These are phyloP conservation scores for Anguilla megastoma DNA, from an alignment of 2,797 vertebrate species.

Conservation along the genomic window DNA sequence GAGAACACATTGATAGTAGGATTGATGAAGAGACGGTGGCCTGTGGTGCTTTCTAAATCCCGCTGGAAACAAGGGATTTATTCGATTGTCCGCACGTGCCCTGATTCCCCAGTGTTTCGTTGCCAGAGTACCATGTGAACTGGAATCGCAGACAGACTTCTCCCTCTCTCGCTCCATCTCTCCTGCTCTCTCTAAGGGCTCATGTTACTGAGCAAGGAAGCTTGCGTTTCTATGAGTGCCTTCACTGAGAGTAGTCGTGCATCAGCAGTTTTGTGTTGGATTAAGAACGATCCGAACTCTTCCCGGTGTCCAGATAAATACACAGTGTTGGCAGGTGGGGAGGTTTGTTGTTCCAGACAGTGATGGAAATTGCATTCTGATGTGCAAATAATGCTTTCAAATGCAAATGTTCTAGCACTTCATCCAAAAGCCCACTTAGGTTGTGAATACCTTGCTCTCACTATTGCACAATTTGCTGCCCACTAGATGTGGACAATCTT, in stretches of 20 bases:
- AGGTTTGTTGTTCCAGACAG: conserved; percentile 36
- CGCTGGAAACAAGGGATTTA: not conserved
- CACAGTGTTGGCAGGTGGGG: conserved; percentile 40
- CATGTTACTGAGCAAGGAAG: not conserved
- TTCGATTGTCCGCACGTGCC: not conserved
- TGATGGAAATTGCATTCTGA: conserved; percentile 23
- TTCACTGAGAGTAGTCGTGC: conserved; percentile 36
- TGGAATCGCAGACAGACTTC: not conserved
- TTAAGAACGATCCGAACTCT: conserved; percentile 50
- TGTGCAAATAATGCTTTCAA: conserved; percentile 10
- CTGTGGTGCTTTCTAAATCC: not conserved
- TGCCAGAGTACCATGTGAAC: not conserved
- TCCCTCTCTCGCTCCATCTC: not conserved
- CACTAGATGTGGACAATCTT: not conserved
- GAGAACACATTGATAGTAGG: no score
- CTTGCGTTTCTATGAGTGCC: not conserved
- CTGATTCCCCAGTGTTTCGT: not conserved
- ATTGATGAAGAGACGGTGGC: not conserved
- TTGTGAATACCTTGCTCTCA: not conserved
- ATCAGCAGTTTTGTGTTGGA: conserved; percentile 56
- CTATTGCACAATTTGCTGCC: not conserved
- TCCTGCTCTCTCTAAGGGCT: not conserved
- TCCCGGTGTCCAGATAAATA: conserved; percentile 34
- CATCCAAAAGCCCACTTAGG: not conserved
- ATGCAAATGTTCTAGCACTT: not conserved